Base-by-base conservation (phyloP, 37 sponge, comb jelly and placozoan genomes). In the Cliona cf. orientalis region DNA sequence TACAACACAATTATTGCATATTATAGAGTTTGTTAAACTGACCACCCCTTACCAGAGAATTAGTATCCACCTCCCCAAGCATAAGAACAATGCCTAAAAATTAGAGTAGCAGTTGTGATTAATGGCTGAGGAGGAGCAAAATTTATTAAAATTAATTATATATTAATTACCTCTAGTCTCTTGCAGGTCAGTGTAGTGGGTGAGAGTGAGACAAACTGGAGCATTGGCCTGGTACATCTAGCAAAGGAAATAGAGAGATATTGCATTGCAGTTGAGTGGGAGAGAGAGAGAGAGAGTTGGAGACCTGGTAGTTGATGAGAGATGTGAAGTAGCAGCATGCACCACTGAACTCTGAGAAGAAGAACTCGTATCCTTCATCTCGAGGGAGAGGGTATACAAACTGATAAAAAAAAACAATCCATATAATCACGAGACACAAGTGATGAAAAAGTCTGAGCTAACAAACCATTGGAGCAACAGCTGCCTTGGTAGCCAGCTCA, bases 351-450 rank as follows among this genome's bases (percentile, higher is more conserved):
- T 92, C 85, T 1, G 84, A 42, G 34, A 66, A 88, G 19, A 88
- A 78, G 37, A 88, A 76, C 72, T 92, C 93, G 63, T 88, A 87
- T 35, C 93, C 93, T 17, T 80, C 90, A 37, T 78, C 80, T 25
- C 86, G 80, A 44, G 93, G 90, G 3, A 92, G 70, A 1, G 93
- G 89, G 37, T 82, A 88, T 14, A 92, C 76, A 84, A 92, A 92
- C 89, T 91, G 37, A 12, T 74, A 46, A 7, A 33, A 12, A 42
- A 5, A 41, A 58, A 6, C 3, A 58, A 6, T 28, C 59, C 59
- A n/a, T 58, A n/a, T 58, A 6, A 58, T 28, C 14, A 49, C 55
- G 14, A 73, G 32, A 46, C 3, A 22, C 37, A 56, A 34, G 5
- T 22, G 19, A 39, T 42, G 21, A 34, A 1, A 1, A 44, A 75